These are phyloP conservation scores for Spizella passerina DNA, from an alignment of 2,797 vertebrate genomes.

Conservation along the genomic window DNA sequence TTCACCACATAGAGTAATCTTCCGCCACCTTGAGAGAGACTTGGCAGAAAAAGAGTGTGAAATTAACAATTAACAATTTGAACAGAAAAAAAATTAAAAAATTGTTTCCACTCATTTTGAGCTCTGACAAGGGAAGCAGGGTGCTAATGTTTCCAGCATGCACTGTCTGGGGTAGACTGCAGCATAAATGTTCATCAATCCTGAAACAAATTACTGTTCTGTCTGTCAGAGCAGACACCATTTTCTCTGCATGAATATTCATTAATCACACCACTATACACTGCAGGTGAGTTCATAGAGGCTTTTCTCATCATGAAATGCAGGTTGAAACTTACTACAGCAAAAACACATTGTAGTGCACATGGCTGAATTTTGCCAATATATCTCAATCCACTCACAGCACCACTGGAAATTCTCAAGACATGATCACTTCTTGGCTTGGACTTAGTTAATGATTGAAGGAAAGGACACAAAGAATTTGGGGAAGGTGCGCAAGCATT, in stretches of 20 bases:
- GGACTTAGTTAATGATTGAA: background rate
- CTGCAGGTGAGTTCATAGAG: background rate
- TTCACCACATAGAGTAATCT: background rate
- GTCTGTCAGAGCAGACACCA: background rate
- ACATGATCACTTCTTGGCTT: background rate
- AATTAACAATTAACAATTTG: slow-evolving; percentile 43
- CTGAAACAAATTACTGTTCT: background rate
- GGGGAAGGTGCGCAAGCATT: background rate
- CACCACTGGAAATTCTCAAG: background rate
- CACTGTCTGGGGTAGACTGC: background rate
- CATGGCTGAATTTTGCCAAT: background rate
- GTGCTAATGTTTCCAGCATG: slow-evolving; percentile 14
- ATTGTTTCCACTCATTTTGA: slow-evolving; percentile 17
- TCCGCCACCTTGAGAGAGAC: background rate
- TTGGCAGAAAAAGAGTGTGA: slow-evolving; percentile 24
- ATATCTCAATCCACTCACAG: background rate
- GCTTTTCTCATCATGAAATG: background rate
- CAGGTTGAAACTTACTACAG: background rate
- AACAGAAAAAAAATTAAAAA: background rate
- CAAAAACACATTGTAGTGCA: background rate
- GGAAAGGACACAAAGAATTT: background rate
- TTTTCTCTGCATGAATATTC: background rate
- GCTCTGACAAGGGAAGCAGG: slow-evolving; percentile 42
- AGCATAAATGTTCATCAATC: background rate
- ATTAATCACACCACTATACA: background rate